Evolutionary conservation across 1,140 invertebrate genomes (phyloP), one percentile per base, ranked within the genome.

Genomic region (Geopemphigus sp.): DNA sequence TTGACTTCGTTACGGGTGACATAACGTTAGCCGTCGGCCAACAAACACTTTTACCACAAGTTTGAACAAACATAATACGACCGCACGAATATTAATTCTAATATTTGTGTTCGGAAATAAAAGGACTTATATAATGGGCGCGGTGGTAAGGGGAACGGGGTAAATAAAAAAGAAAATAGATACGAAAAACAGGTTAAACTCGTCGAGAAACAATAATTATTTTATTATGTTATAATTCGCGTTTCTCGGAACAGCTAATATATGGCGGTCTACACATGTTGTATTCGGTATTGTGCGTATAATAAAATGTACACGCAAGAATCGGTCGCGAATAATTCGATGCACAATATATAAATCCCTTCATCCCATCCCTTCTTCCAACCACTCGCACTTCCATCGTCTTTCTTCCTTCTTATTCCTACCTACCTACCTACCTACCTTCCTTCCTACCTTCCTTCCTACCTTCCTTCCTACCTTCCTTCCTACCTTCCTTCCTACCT

Each of bases 121-220:
- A n/a, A n/a, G n/a, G n/a, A n/a, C n/a, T n/a, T n/a, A n/a, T n/a
- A n/a, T n/a, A n/a, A n/a, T n/a, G n/a, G n/a, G n/a, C n/a, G n/a
- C n/a, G n/a, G n/a, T n/a, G n/a, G n/a, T n/a, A n/a, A n/a, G n/a
- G n/a, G n/a, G n/a, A n/a, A n/a, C n/a, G n/a, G n/a, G n/a, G 47
- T 8, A 63, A 63, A 63, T 29, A 64, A 64, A 32, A 64, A 64
- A 0, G 22, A 47, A 5, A 66, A 66, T 22, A 29, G 47, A 54
- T 17, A 64, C 45, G 54, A 17, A 24, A 74, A 81, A 68, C 61
- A 47, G 76, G 59, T 76, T 81, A 39, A 81, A 78, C n/a, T 0
- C 68, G 47, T 19, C 45, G 80, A 68, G 73, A 72, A 66, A 80
- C 56, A 81, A 24, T 68, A 68, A 68, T 68, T 50, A 68, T 56